Evolutionary conservation across 1,140 invertebrate species (phyloP).

Genomic region (fruit fly (Drosophila melanogaster)): DNA sequence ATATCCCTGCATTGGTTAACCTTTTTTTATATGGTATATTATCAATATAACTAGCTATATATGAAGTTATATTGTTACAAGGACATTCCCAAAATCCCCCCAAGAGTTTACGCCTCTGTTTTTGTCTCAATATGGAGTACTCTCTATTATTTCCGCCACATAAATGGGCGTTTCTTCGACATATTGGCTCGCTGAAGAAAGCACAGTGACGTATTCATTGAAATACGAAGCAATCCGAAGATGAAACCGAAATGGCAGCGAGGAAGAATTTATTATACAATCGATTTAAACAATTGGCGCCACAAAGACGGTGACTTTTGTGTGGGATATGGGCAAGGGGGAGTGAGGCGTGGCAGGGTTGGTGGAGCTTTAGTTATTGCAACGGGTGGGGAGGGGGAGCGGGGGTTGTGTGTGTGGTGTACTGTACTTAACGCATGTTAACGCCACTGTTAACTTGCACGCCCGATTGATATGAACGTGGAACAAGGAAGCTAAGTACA

Average conservation of each 20-base stretch:
- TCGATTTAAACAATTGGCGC: conserved; percentile 62
- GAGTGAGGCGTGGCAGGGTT: no score
- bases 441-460: conserved; percentile 11
- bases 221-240: neutral
- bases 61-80: neutral
- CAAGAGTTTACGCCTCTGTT: neutral
- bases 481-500: conserved; percentile 44
- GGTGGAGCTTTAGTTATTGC: no score
- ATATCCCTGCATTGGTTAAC: no score
- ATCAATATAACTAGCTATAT: neutral
- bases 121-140: conserved; percentile 54
- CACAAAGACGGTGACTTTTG: conserved; percentile 29
- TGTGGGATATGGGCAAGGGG: neutral
- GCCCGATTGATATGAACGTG: conserved; percentile 35
- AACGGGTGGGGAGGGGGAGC: no score
- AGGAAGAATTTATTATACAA: conserved; percentile 57
- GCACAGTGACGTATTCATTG: no score
- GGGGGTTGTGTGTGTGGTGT: no score
- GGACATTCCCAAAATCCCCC: neutral
- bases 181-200: neutral
- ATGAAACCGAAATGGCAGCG: neutral
- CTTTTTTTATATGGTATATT: no score
- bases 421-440: conserved; percentile 32
- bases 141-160: neutral
- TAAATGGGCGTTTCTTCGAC: conserved; percentile 20